Evolutionary conservation across 2,113 vertebrate species (phyloP), one percentile per base, ranked within the genome.

Genomic region (Festucalex cinctus): DNA sequence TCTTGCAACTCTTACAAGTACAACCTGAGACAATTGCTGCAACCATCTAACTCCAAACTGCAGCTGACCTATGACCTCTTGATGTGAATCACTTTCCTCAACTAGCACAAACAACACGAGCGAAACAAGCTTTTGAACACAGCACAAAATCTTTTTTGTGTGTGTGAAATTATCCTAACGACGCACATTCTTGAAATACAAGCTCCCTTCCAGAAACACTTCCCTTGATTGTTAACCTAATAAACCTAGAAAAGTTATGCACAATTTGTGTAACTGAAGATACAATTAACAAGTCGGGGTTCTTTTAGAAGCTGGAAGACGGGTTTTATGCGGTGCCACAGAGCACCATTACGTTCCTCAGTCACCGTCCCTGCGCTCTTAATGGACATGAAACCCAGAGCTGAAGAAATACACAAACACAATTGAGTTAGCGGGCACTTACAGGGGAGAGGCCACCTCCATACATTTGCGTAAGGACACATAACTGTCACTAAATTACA

Each of bases 391-490:
- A 91, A 91, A 89, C 85, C 79, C 74, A 1, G 71, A 77, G 85
- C 81, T 79, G 85, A 85, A 89, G 77, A 88, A 87, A 87, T 72
- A 82, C 81, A 76, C 62, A 3, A 69, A 69, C 84, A 37, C 82
- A 92, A 93, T 93, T 80, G 87, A 84, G 86, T 93, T 92, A 93
- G 78, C 36, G 74, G 83, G 86, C 91, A 91, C 92, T 92, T 89
- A 92, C 76, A 65, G 81, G 77, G 79, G 65, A 80, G 67, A 79
- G 67, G 75, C 79, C 65, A 53, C 35, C 48, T 77, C 81, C 75
- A 90, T 91, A 88, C 83, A 88, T 92, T 91, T 91, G 84, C 78
- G 78, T 89, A 91, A 91, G 79, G 86, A 90, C 87, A 88, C 84
- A 89, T 83, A 90, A 91, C 78, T 90, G 87, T 88, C 87, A 88